phyloP scores from a whole-genome alignment of 2,888 invertebrate genomes.

The Coenonympha glycerion region DNA sequence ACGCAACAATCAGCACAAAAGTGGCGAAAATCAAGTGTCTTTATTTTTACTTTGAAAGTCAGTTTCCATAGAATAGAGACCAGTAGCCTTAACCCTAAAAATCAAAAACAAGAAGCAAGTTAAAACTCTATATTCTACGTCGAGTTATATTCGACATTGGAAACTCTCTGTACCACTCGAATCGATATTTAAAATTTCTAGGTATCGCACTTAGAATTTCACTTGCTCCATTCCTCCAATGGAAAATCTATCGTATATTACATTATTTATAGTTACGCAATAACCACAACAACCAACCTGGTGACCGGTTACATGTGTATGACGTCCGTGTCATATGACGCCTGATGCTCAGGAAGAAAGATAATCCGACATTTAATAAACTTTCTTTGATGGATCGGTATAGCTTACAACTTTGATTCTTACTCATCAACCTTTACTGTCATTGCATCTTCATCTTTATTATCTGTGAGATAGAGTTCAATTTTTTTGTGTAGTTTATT shows the following conservation, averaged over 20 bases:
- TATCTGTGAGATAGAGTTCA: constrained; percentile 29
- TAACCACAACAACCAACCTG: constrained; percentile 3
- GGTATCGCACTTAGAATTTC: too few species aligned
- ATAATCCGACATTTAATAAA: constrained; percentile 61
- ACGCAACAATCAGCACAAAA: too few species aligned
- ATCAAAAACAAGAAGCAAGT: too few species aligned
- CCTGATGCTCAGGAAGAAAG: constrained; percentile 48
- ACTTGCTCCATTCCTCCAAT: too few species aligned
- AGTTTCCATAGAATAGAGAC: too few species aligned
- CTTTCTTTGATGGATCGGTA: constrained; percentile 57
- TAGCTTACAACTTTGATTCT: constrained; percentile 29
- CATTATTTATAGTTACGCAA: constrained; percentile 7
- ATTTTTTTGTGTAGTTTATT: constrained; percentile 19
- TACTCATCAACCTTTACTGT: background rate
- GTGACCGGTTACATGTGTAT: constrained; percentile 1
- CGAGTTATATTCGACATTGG: too few species aligned
- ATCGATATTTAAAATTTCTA: too few species aligned
- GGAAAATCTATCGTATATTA: background rate
- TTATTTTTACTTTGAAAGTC: too few species aligned
- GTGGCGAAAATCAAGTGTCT: too few species aligned
- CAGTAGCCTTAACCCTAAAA: too few species aligned
- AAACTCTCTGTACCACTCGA: too few species aligned
- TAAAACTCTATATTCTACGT: too few species aligned
- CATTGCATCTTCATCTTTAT: constrained; percentile 22
- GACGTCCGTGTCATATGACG: constrained; percentile 49